Base-by-base conservation (phyloP, 1,140 invertebrate genomes). In the Drosophila jambulina region DNA sequence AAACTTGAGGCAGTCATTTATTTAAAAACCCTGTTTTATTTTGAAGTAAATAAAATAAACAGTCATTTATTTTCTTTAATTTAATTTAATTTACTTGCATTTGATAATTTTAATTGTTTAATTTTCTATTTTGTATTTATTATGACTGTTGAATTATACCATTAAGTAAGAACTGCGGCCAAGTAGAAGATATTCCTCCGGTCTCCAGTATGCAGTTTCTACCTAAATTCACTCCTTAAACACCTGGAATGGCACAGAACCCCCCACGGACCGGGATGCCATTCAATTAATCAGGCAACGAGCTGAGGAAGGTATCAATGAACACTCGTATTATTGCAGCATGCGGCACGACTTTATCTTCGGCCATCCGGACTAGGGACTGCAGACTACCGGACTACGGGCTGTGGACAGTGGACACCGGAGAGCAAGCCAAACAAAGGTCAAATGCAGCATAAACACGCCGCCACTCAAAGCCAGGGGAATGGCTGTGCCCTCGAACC, bases 371-470 rank as follows among this genome's bases (percentile, higher is more conserved):
- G 40, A 78, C 19, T 46, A 9, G 1, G 13, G 43, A 46, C 43
- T 8, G 9, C 4, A 25, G 23, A n/a, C 46, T 27, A n/a, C n/a
- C n/a, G 13, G 43, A 46, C 43, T 8, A 17, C 4, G 23, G 23
- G 12, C 46, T 27, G 2, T 2, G 48, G 48, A 12, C 17, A n/a
- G 64, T 4, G 32, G 15, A 23, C 32, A 1, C 15, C 21, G 43
- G 72, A 79, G 75, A 71, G 61, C 64, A 71, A 79, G 42, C 58
- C 70, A 87, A 87, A 80, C 68, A 86, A 65, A 42, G 68, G 72
- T 48, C 40, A 75, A 86, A 53, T 67, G 74, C 49, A 65, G 69
- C 21, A 78, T 58, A 82, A 87, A 82, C 60, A 82, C 34, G 19
- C 48, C n/a, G 19, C 9, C 9, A 36, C 34, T 27, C 25, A 51